phyloP scores from a whole-genome alignment of 1,140 invertebrate species.

The Spodoptera litura region DNA sequence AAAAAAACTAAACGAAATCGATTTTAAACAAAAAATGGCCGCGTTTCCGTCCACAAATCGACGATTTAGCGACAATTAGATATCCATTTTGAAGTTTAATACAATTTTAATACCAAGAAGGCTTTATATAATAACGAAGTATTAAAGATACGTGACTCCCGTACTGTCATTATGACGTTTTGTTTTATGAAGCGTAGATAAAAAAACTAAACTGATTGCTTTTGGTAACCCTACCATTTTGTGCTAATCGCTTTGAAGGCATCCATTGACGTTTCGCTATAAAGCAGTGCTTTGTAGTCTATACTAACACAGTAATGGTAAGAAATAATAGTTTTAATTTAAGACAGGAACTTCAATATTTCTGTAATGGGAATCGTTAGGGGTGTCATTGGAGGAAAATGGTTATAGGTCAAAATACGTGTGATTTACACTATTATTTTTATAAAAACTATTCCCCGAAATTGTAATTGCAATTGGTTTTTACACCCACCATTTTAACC shows the following conservation, averaged over 20 bases:
- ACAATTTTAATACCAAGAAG: slow-evolving; percentile 74
- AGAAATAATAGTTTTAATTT: no score
- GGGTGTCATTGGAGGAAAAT: not conserved
- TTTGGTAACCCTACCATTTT: slow-evolving; percentile 52
- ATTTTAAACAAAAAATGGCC: slow-evolving; percentile 67
- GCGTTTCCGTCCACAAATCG: slow-evolving; percentile 73
- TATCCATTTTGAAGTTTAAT: slow-evolving; percentile 70
- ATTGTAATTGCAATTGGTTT: no score
- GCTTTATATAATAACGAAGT: slow-evolving; percentile 67
- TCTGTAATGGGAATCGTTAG: no score
- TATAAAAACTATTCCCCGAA: no score
- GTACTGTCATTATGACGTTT: slow-evolving; percentile 67
- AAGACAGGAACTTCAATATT: no score
- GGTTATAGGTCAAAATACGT: slow-evolving; percentile 42
- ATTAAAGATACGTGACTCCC: slow-evolving; percentile 77
- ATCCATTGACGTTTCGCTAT: slow-evolving; percentile 38
- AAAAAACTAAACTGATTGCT: slow-evolving; percentile 54
- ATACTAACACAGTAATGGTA: slow-evolving; percentile 32
- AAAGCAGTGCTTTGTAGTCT: no score
- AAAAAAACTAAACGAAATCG: slow-evolving; percentile 72
- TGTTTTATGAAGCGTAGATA: slow-evolving; percentile 51
- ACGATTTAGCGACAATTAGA: slow-evolving; percentile 72
- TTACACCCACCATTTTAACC: no score
- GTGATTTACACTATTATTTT: no score
- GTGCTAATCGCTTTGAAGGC: slow-evolving; percentile 8